phyloP scores from a whole-genome alignment of 1,140 invertebrate genomes.

The Probaryconus sp. region DNA sequence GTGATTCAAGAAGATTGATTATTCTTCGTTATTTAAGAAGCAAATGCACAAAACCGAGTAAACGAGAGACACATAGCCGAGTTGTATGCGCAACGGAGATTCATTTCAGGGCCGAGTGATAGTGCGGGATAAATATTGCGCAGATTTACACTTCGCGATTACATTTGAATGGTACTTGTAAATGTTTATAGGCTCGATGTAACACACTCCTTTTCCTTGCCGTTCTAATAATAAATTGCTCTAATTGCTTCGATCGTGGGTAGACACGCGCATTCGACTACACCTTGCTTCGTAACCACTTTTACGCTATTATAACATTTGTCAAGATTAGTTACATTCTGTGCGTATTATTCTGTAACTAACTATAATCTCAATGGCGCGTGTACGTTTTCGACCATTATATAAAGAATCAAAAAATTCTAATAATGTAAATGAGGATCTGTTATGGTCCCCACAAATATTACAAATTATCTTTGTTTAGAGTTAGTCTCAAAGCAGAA shows the following conservation, averaged over 20 bases:
- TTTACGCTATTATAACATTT: slow-evolving; percentile 20
- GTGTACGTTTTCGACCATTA: too few species aligned
- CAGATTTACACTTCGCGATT: slow-evolving; percentile 48
- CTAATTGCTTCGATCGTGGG: slow-evolving; percentile 39
- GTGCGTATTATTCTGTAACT: slow-evolving; percentile 6
- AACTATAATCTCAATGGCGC: too few species aligned
- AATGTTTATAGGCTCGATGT: slow-evolving; percentile 32
- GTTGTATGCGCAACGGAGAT: slow-evolving; percentile 45
- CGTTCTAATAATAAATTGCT: slow-evolving; percentile 46
- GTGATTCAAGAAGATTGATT: too few species aligned
- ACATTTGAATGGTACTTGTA: slow-evolving; percentile 47
- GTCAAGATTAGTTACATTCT: slow-evolving; percentile 16
- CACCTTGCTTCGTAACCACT: not conserved
- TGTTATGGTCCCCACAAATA: too few species aligned
- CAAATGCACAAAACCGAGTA: too few species aligned
- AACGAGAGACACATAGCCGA: too few species aligned
- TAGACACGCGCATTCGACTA: slow-evolving; percentile 19
- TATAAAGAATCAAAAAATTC: too few species aligned
- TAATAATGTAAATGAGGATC: too few species aligned
- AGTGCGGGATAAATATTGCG: slow-evolving; percentile 33
- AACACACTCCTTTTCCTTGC: slow-evolving; percentile 15
- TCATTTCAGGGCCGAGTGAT: slow-evolving; percentile 64
- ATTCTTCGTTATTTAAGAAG: slow-evolving; percentile 29
- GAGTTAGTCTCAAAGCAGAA: slow-evolving; percentile 22
- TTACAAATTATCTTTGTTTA: slow-evolving; percentile 29